Percentiles rank a stretch among this genome's conserved stretches.
Conservation (phyloP, 2,888 invertebrate genomes). For the Erynnis tages region DNA sequence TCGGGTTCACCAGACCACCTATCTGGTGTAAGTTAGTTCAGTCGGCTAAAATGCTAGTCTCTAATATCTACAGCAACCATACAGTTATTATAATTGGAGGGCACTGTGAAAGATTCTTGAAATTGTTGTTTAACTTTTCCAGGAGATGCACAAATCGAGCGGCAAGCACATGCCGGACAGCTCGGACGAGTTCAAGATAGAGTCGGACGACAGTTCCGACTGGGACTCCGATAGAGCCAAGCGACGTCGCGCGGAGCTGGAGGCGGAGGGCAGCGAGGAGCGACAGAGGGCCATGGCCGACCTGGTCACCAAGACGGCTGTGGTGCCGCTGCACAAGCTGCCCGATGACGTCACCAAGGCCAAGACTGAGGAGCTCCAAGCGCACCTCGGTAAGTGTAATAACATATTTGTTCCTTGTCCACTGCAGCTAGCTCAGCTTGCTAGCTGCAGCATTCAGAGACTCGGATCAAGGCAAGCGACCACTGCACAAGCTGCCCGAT, state of each 20-base stretch:
- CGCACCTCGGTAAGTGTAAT: constrained; percentile 50
- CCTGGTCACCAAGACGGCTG: constrained; percentile 61
- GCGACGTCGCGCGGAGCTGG: constrained; percentile 35
- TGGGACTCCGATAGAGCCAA: constrained; percentile 48
- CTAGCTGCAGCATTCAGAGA: too few relatives aligned
- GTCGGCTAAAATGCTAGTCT: too few relatives aligned
- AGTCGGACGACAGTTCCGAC: constrained; percentile 61
- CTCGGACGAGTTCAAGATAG: constrained; percentile 73
- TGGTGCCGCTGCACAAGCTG: constrained; percentile 67
- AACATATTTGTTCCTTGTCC: too few relatives aligned
- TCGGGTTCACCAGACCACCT: too few relatives aligned
- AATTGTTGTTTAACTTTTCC: constrained; percentile 17
- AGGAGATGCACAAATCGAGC: constrained; percentile 79
- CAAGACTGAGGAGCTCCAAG: constrained; percentile 61
- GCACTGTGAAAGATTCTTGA: too few relatives aligned
- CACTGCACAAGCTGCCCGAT: constrained; percentile 66
- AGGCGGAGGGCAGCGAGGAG: constrained; percentile 49
- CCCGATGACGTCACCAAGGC: constrained; percentile 64
- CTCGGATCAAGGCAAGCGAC: constrained; percentile 40
- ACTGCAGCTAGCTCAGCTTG: too few relatives aligned
- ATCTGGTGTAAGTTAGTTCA: too few relatives aligned
- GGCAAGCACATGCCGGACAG: constrained; percentile 79
- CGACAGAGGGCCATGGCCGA: constrained; percentile 51
- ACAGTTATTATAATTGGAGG: too few relatives aligned
- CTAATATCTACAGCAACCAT: too few relatives aligned